Conservation (phyloP, 2,888 invertebrate genomes). For the Drosophila monieri region DNA sequence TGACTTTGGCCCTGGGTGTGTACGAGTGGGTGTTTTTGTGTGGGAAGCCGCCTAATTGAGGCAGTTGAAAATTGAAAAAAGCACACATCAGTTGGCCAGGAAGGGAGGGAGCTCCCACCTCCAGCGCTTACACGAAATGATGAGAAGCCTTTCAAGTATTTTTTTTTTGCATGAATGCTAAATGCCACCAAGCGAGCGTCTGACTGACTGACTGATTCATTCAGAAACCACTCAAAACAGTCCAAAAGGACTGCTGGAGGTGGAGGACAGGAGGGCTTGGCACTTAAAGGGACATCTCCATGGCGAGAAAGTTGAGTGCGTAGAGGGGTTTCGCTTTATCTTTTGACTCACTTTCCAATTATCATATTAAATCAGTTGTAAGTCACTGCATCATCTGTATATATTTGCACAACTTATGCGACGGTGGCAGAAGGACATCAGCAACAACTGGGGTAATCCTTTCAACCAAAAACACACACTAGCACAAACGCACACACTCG, state of each 20-base stretch:
- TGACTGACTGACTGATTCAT: conserved; percentile 40
- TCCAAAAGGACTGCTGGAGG: conserved; percentile 45
- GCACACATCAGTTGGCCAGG: conserved; percentile 41
- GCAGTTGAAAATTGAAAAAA: conserved; percentile 57
- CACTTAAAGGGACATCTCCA: conserved; percentile 56
- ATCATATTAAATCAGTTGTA: conserved; percentile 72
- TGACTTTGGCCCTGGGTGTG: conserved; percentile 26
- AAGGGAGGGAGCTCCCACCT: neutral
- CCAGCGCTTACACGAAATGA: neutral
- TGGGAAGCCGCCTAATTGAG: conserved; percentile 58
- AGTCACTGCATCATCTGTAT: conserved; percentile 59
- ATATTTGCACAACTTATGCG: conserved; percentile 65
- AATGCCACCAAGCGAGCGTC: conserved; percentile 22
- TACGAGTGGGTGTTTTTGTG: conserved; percentile 6
- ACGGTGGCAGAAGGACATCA: conserved; percentile 33
- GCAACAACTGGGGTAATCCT: conserved; percentile 49
- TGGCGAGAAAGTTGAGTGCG: conserved; percentile 21
- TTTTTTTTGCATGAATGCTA: conserved; percentile 39
- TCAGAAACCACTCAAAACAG: conserved; percentile 56
- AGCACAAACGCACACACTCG: conserved; percentile 1
- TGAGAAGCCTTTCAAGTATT: conserved; percentile 44
- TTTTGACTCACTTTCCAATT: conserved; percentile 58
- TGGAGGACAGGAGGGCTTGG: conserved; percentile 3
- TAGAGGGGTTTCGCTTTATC: conserved; percentile 47
- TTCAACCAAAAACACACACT: conserved; percentile 46